Evolutionary conservation across 2,797 vertebrate genomes (phyloP), one percentile per base, ranked within the genome.

Genomic region (Dermochelys coriacea): DNA sequence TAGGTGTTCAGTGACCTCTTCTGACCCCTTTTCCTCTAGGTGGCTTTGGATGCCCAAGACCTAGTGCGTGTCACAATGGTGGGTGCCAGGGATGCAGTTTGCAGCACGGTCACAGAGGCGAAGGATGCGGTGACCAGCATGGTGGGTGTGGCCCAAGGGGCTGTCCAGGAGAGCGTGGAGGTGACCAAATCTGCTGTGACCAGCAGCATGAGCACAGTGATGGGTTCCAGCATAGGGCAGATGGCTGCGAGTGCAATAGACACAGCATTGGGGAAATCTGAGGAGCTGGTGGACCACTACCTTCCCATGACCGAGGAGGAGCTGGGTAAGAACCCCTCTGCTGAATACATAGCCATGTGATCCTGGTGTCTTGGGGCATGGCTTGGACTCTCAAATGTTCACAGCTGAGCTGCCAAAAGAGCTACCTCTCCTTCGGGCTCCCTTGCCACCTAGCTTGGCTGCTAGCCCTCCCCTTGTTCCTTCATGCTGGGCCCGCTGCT

Each of bases 211-310:
- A 96, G 96, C 25, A 91, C 19, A 23, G 52, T 54, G 52, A 21
- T 54, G 8, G 52, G 19, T 52, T 54, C 52, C 52, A 54, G 52
- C 52, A 54, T 54, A 52, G 52, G 52, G 52, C 52, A 21, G 52
- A 54, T 54, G 52, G 52, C 52, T 54, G 52, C 19, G 1, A 54
- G 52, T 23, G 52, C 52, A 52, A 54, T 54, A 9, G 52, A 54
- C 19, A 23, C 41, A 61, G 55, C 98, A 16, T 95, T 97, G 61
- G 97, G 97, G 10, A 98, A 96, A 84, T 98, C 98, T 1, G 98
- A 98, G 88, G 94, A 98, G 83, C 98, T 98, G 97, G 98, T 99
- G 51, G 98, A 99, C n/a, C 98, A 99, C 84, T 98, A 99, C 95
- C 98, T 98, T 45, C 99, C 99, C 4, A 97, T 99, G 94, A 98